Conservation (phyloP, 2,113 vertebrate species). For the Psilopsiagon aymara region DNA sequence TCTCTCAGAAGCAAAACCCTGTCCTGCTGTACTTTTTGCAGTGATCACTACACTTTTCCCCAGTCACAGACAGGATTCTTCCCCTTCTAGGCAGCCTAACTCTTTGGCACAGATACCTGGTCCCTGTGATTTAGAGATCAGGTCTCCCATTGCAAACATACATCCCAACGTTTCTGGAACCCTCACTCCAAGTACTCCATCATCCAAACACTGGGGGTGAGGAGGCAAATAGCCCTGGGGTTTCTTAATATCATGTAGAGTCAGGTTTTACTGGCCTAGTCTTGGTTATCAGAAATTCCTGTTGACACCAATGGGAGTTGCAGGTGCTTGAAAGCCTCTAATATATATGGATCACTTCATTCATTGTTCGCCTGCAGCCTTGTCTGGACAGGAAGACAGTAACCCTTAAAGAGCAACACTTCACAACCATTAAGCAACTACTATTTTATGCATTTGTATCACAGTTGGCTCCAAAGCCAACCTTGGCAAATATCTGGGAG, state of each 20-base stretch:
- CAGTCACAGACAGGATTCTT: not conserved
- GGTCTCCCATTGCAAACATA: not conserved
- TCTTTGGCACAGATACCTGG: not conserved
- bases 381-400: conserved; percentile 61
- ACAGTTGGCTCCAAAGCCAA: conserved; percentile 53
- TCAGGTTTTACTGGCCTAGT: not conserved
- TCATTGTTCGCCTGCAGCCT: conserved; percentile 34
- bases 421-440: conserved; percentile 57
- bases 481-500: conserved; percentile 53
- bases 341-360: not conserved
- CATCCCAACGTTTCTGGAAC: not conserved
- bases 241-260: not conserved
- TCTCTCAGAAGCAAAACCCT: not conserved
- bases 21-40: not conserved
- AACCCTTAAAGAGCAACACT: conserved; percentile 65
- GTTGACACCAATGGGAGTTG: conserved; percentile 12
- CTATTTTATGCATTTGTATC: conserved; percentile 64
- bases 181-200: not conserved
- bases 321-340: conserved; percentile 44
- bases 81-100: not conserved
- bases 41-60: rapidly evolving
- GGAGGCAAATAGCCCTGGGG: not conserved
- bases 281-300: conserved; percentile 7
- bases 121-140: not conserved
- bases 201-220: not conserved